Percentiles rank a stretch among this genome's conserved stretches.
Conservation (phyloP, 2,888 invertebrate genomes). For the Nebria brevicollis region DNA sequence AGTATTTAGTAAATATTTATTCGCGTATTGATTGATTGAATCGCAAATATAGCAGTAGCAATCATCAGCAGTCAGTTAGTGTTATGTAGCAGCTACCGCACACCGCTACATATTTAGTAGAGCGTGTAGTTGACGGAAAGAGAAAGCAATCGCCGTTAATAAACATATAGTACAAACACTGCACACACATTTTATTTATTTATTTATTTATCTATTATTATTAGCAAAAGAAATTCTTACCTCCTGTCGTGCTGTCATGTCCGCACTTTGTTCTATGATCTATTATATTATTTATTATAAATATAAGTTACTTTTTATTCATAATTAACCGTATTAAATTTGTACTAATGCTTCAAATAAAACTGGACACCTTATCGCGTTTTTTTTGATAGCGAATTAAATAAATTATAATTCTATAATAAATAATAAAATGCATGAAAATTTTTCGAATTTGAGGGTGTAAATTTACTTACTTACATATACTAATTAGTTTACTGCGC, state of each 20-base stretch:
- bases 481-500: too few species aligned
- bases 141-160: constrained; percentile 56
- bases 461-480: too few species aligned
- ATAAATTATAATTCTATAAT: too few species aligned
- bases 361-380: too few species aligned
- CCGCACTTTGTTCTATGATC: not conserved
- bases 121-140: constrained; percentile 55
- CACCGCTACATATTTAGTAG: constrained; percentile 54
- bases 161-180: constrained; percentile 50
- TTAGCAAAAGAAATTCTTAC: not conserved
- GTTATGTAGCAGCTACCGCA: constrained; percentile 47
- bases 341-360: too few species aligned
- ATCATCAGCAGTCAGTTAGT: not conserved
- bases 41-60: not conserved
- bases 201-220: not conserved
- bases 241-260: constrained; percentile 1
- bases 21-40: not conserved
- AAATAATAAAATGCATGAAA: too few species aligned
- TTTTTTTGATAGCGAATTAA: too few species aligned
- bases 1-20: not conserved
- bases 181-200: not conserved
- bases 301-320: too few species aligned
- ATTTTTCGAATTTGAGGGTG: too few species aligned
- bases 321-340: too few species aligned
- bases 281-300: too few species aligned